These are phyloP conservation scores for Oryzaephilus surinamensis DNA, from an alignment of 1,140 invertebrate genomes.

Conservation along the genomic window DNA sequence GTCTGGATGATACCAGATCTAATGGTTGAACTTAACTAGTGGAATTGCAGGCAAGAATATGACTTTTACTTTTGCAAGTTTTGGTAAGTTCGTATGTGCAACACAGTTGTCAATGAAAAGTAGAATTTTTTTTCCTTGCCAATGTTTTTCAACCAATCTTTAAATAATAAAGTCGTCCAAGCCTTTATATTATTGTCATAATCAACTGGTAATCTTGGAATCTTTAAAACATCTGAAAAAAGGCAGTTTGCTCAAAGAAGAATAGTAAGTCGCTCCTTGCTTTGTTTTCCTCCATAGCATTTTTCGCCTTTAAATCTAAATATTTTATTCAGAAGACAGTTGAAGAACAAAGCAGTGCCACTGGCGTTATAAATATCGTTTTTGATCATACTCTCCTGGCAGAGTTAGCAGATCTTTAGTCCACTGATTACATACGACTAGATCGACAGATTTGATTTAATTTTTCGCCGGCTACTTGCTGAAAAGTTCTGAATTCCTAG, in stretches of 20 bases:
- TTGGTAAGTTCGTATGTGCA: slow-evolving; percentile 1
- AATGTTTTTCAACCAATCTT: slow-evolving; percentile 5
- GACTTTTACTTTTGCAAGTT: slow-evolving; percentile 2
- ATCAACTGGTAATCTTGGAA: slow-evolving; percentile 30
- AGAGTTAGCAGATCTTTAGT: not conserved
- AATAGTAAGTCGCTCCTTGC: slow-evolving; percentile 2
- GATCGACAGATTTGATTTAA: not conserved
- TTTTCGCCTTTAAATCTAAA: not conserved
- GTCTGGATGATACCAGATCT: no score
- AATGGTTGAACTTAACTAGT: slow-evolving; percentile 3
- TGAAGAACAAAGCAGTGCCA: not conserved
- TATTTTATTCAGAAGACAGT: not conserved
- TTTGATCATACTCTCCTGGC: not conserved
- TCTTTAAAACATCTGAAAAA: slow-evolving; percentile 37
- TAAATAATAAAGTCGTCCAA: slow-evolving; percentile 39
- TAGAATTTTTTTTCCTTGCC: slow-evolving; percentile 19
- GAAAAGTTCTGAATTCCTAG: not conserved
- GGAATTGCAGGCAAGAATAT: slow-evolving; percentile 4
- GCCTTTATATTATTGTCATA: slow-evolving; percentile 39
- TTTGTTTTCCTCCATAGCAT: slow-evolving; percentile 2
- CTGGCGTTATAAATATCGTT: not conserved
- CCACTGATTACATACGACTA: not conserved
- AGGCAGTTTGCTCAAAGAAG: slow-evolving; percentile 1
- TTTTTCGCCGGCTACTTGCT: not conserved
- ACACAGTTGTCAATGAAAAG: slow-evolving; percentile 17